Conservation (phyloP, 2,797 vertebrate genomes). For the Parauchenoglanis ngamensis region DNA sequence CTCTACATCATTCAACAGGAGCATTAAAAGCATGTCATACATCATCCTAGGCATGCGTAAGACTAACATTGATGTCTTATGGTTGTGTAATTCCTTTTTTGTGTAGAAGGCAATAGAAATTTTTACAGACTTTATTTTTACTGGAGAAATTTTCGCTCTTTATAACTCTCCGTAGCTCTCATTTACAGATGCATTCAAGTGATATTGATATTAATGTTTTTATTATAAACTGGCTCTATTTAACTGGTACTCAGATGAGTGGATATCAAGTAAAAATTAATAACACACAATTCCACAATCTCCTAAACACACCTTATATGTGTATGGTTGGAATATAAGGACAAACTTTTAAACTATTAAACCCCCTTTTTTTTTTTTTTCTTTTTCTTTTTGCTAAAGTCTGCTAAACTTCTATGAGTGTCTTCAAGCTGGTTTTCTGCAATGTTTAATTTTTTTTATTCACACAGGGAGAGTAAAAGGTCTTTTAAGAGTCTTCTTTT, state of each 20-base stretch:
- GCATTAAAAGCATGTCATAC: background rate
- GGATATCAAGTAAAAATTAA: background rate
- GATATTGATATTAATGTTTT: too few species aligned
- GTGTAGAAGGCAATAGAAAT: background rate
- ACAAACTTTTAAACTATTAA: background rate
- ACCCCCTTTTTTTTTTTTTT: too few species aligned
- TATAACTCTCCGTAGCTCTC: background rate
- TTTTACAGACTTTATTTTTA: too few species aligned
- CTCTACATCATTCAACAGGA: background rate
- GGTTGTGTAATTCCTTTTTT: background rate
- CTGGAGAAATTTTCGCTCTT: background rate
- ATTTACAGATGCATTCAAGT: background rate
- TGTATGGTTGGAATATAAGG: background rate
- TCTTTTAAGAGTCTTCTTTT: background rate
- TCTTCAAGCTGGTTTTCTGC: background rate
- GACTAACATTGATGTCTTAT: background rate
- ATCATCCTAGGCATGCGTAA: background rate
- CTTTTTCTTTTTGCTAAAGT: background rate
- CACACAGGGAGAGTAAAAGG: background rate
- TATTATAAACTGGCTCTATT: background rate
- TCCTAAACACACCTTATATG: background rate
- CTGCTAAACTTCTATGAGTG: background rate
- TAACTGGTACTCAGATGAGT: background rate
- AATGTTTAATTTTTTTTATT: rapidly evolving
- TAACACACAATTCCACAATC: background rate